These are phyloP conservation scores for Brevimyrus niger DNA, from an alignment of 2,113 vertebrate species.

Conservation along the genomic window DNA sequence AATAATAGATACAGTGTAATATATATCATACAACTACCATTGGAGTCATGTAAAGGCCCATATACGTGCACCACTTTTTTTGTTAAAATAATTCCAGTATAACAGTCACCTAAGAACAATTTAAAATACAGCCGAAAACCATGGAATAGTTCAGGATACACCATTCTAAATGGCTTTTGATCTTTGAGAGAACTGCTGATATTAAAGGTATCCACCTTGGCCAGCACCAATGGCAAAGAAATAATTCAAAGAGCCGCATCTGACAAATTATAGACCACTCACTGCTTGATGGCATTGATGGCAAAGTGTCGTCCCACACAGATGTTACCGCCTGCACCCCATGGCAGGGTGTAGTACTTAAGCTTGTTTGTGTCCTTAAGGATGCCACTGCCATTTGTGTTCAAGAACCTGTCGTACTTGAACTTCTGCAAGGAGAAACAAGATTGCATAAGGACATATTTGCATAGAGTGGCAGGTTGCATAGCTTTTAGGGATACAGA, in stretches of 20 bases:
- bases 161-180: neutral
- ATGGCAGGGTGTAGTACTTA: conserved; percentile 63
- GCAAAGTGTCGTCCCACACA: conserved; percentile 59
- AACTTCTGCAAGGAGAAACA: conserved; percentile 52
- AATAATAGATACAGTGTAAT: neutral
- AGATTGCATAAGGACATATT: neutral
- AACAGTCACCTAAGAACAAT: neutral
- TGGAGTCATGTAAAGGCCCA: neutral
- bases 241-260: neutral
- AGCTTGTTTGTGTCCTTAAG: conserved; percentile 60
- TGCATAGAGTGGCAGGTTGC: neutral
- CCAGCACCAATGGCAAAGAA: neutral
- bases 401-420: conserved; percentile 69
- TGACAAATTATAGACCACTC: conserved; percentile 34
- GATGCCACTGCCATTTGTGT: conserved; percentile 56
- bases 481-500: neutral
- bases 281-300: conserved; percentile 65
- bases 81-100: neutral
- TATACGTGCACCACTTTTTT: neutral
- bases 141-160: neutral
- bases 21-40: neutral
- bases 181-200: neutral
- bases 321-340: conserved; percentile 65
- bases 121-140: neutral
- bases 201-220: neutral